Base-by-base conservation (phyloP, 2,797 vertebrate genomes). In the Triplophysa yarkandensis region DNA sequence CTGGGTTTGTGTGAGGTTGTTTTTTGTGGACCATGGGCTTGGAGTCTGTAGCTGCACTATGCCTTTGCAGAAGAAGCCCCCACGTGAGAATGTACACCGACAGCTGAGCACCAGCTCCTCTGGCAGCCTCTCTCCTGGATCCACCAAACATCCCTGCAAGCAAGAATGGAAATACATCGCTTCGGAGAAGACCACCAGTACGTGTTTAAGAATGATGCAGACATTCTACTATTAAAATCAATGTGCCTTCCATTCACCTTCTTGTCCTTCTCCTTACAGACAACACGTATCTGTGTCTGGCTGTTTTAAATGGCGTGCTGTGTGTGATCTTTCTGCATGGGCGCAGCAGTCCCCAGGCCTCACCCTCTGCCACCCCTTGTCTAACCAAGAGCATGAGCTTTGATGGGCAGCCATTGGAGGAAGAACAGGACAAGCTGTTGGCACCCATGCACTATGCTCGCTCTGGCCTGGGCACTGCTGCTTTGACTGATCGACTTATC, bases 151-250 rank as follows among this genome's bases (percentile, higher is more conserved):
- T 84, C 91, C 89, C 27, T 90, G 91, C 92, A 95, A 95, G 87
- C 95, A 95, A 77, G 96, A 99, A 83, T 99, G 98, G 98, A 99
- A 99, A 92, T 98, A 98, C 89, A 93, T 99, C 84, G 97, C 97
- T 85, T 99, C 96, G 5, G 98, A 99, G 90, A 98, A 97, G 90
- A 98, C 95, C 54, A 92, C 94, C 85, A 96, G 98, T 99, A 92
- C 95, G 96, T 16, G 23, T 41, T 30, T 5, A 5, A 43, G 9
- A 3, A 41, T 23, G 6, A 7, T 19, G 10, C 34, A 62, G 16
- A 14, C n/a, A n/a, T n/a, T 64, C 10, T 62, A 10, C 17, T 3
- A 4, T 60, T 13, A 9, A 25, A 39, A 21, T 6, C 32, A 11
- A 50, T 1, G 6, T 43, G 9, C 13, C 14, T 60, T 52, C n/a